phyloP scores from a whole-genome alignment of 2,888 invertebrate species.

The Oscheius sp. region DNA sequence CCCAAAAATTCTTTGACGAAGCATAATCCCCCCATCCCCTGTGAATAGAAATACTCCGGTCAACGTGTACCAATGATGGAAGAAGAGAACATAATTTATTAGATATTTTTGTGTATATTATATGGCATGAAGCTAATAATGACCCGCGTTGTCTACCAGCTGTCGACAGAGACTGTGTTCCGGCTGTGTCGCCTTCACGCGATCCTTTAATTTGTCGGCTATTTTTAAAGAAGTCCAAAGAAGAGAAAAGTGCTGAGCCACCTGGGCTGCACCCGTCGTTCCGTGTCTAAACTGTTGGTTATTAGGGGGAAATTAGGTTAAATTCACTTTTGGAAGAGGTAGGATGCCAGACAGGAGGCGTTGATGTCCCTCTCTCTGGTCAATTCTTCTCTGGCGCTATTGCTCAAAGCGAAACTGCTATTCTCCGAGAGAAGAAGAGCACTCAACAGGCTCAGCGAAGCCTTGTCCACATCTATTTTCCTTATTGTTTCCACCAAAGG shows the following conservation, averaged over 20 bases:
- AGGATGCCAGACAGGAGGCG: slow-evolving; percentile 11
- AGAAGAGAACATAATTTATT: not conserved
- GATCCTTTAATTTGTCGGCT: slow-evolving; percentile 20
- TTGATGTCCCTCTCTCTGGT: slow-evolving; percentile 25
- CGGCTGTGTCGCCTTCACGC: slow-evolving; percentile 5
- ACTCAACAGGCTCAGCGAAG: slow-evolving; percentile 31
- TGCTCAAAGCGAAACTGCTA: slow-evolving; percentile 24
- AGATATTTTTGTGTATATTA: not conserved
- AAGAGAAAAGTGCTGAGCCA: slow-evolving; percentile 39
- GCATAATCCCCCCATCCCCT: slow-evolving; percentile 6
- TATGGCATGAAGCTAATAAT: slow-evolving; percentile 10
- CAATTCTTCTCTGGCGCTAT: slow-evolving; percentile 30
- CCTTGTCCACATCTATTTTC: slow-evolving; percentile 27
- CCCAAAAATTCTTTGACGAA: slow-evolving; percentile 20
- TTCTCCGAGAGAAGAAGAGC: slow-evolving; percentile 34
- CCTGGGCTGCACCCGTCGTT: slow-evolving; percentile 7
- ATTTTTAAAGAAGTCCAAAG: slow-evolving; percentile 30
- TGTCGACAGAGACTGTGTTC: slow-evolving; percentile 25
- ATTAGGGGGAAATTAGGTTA: not conserved
- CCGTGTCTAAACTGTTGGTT: slow-evolving; percentile 15
- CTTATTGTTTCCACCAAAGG: slow-evolving; percentile 27
- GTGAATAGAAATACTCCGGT: not conserved
- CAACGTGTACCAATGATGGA: slow-evolving; percentile 12
- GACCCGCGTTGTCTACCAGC: slow-evolving; percentile 25
- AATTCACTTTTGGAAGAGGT: slow-evolving; percentile 36